These are phyloP conservation scores for Neolamprologus caudopunctatus DNA, from an alignment of 2,113 vertebrate species.

Conservation along the genomic window DNA sequence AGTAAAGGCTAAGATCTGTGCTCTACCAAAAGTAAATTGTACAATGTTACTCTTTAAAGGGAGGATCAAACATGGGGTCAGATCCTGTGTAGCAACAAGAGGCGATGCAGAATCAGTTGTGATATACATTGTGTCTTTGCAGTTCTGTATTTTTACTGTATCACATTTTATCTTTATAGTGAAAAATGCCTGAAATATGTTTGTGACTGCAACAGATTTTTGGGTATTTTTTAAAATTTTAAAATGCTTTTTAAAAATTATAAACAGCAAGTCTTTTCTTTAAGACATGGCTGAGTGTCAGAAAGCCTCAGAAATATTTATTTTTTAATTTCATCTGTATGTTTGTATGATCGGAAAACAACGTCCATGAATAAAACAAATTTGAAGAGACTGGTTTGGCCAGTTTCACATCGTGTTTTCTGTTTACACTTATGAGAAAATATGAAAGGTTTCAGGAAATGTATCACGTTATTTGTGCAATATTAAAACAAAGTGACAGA, in stretches of 20 bases:
- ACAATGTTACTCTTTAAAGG: neutral
- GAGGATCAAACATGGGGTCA: neutral
- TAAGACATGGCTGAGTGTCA: neutral
- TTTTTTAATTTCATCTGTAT: neutral
- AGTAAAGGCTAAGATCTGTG: neutral
- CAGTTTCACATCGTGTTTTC: neutral
- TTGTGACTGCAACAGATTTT: neutral
- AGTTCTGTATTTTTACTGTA: neutral
- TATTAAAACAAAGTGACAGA: neutral
- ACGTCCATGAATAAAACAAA: neutral
- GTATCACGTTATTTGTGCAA: neutral
- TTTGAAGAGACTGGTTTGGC: neutral
- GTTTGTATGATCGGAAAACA: neutral
- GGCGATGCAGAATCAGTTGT: neutral
- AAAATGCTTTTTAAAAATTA: neutral
- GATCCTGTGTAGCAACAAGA: neutral
- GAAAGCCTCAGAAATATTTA: neutral
- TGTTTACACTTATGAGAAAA: neutral
- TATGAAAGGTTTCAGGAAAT: neutral
- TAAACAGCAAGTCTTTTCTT: neutral
- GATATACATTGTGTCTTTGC: neutral
- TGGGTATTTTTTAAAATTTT: neutral
- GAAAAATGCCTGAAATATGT: neutral
- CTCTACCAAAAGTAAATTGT: neutral
- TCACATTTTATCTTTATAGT: neutral